Base-by-base conservation (phyloP, 2,888 invertebrate species). In the Endotricha flammealis region DNA sequence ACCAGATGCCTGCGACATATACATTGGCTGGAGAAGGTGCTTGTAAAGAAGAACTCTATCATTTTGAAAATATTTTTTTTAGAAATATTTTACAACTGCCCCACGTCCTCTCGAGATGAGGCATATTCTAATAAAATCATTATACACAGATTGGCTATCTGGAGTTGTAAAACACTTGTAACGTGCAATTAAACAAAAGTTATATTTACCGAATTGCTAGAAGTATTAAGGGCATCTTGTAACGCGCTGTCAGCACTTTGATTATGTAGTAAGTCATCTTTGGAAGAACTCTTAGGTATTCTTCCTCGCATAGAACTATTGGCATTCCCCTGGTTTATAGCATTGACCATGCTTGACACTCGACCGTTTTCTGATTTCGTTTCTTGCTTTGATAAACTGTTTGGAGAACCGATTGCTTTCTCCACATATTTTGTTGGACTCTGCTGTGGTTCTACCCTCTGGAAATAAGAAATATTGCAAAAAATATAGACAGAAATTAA, bases 361-460 rank as follows among this genome's bases (percentile, higher is more conserved):
- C 85, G 67, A 2, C 83, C 77, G 50, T 83, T 85, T 32, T 87
- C 87, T 0, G 52, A 20, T 14, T 62, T 65, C 9, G 52, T 61
- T 4, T 57, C 49, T 12, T 6, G 20, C 20, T 49, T 42, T 3
- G 63, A 42, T 14, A 62, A 64, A 2, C 61, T 53, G 47, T 62
- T 63, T 0, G 79, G 63, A 7, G 73, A 54, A 0, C 78, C 81
- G 28, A 86, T 71, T 0, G 81, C 76, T 43, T 85, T 86, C 41
- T 87, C 87, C 6, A 48, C 45, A 51, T 77, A 86, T 44, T 83
- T 85, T 6, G 69, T 67, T 29, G 85, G 80, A 64, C 78, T 85
- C 36, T 76, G 79, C 38, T 87, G 87, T 27, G 85, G 78, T 46
- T 87, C 87, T 39, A 83, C 75, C 53, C 82, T 75, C 87, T 87